These are phyloP conservation scores for Sorex maritimensis DNA, from an alignment of 2,797 vertebrate genomes.

Conservation along the genomic window DNA sequence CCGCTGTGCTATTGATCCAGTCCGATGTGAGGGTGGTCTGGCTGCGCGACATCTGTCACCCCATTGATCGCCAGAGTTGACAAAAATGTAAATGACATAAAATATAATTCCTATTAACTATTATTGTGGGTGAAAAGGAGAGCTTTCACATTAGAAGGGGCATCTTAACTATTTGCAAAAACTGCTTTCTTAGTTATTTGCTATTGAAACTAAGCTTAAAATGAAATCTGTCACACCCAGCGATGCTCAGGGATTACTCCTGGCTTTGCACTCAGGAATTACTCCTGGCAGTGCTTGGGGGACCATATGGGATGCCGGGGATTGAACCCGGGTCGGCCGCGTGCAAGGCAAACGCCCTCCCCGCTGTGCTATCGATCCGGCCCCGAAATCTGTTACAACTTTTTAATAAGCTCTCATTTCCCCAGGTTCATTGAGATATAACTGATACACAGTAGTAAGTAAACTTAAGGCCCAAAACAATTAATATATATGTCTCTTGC, in stretches of 20 bases:
- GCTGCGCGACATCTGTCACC: too few relatives aligned
- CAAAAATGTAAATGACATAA: slow-evolving; percentile 39
- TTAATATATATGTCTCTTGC: neutral
- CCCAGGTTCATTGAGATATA: neutral
- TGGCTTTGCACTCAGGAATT: too few relatives aligned
- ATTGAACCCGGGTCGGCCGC: too few relatives aligned
- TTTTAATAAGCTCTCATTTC: slow-evolving; percentile 61
- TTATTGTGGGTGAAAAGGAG: neutral
- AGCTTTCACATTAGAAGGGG: neutral
- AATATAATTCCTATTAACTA: neutral
- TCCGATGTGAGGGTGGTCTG: too few relatives aligned
- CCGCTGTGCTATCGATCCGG: too few relatives aligned
- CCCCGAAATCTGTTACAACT: neutral
- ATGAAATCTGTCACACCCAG: neutral
- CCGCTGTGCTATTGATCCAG: too few relatives aligned
- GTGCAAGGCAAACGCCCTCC: too few relatives aligned
- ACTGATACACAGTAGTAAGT: neutral
- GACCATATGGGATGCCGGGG: too few relatives aligned
- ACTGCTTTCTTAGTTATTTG: slow-evolving; percentile 26
- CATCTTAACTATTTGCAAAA: slow-evolving; percentile 34
- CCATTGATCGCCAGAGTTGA: too few relatives aligned
- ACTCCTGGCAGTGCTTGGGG: too few relatives aligned
- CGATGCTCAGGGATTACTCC: too few relatives aligned
- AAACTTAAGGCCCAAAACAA: neutral
- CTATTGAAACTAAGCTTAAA: slow-evolving; percentile 51